Evolutionary conservation across 2,797 vertebrate genomes (phyloP), one percentile per base, ranked within the genome.

Genomic region (Microhierax caerulescens): DNA sequence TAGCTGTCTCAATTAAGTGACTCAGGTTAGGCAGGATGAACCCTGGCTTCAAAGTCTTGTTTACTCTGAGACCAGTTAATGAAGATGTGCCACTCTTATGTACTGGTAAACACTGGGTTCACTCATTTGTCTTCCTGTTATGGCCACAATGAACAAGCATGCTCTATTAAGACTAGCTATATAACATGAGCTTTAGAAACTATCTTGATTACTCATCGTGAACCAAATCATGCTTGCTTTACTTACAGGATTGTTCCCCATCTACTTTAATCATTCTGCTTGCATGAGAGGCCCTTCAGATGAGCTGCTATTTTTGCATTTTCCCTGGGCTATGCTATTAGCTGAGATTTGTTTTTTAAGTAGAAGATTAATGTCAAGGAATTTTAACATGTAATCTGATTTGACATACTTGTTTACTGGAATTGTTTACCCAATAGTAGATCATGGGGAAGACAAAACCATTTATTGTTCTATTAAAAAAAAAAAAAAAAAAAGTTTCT

Each of bases 301-400:
- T 92, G 83, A 95, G 76, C 69, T 91, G 70, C 90, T 94, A 27
- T 43, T 93, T 96, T 92, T 91, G 78, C 79, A 53, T 92, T 93
- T 86, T 70, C 78, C 48, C 48, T 51, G 3, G 88, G 85, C 87
- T 82, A 18, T 96, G 86, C 85, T 80, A 96, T 80, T 97, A 97
- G 84, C 70, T 78, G 45, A 93, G 83, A 97, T 74, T 93, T 93
- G 79, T 95, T 96, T 96, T 72, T 90, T 95, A 97, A 97, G 79
- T 78, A 82, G 72, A 93, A 85, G 87, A 90, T 94, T 88, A 77
- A 85, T 90, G 79, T 82, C 76, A 86, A 69, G 82, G 72, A 78
- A 85, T 96, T 97, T 82, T 92, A 87, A 94, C 45, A 79, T 4
- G 2, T 83, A 77, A 80, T 95, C 81, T 92, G 59, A 65, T 84